Conservation (phyloP, 2,113 vertebrate species). For the Tyrannus savana region DNA sequence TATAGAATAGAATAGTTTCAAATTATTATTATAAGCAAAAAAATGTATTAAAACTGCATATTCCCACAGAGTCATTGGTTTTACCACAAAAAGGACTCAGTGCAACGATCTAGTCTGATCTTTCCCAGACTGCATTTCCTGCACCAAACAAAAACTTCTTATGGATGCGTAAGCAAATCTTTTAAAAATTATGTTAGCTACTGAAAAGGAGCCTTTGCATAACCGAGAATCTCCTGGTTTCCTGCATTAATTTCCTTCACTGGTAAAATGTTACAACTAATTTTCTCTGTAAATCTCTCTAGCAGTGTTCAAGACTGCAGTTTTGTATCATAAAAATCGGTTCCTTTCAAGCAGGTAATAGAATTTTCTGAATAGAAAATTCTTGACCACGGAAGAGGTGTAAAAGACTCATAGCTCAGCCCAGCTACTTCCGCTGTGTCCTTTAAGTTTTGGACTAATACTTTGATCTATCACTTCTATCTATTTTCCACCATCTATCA, state of each 20-base stretch:
- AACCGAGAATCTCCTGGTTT: not conserved
- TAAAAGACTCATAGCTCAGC: not conserved
- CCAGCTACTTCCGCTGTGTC: not conserved
- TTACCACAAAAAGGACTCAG: not conserved
- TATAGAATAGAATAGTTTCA: not conserved
- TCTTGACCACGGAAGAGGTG: not conserved
- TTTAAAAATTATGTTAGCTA: not conserved
- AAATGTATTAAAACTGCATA: not conserved
- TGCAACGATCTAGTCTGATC: not conserved
- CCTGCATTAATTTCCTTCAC: not conserved
- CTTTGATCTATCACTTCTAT: not conserved
- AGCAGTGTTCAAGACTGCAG: not conserved
- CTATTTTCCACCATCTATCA: not conserved
- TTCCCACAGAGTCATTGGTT: not conserved
- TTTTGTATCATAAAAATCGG: not conserved
- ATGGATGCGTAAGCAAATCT: not conserved
- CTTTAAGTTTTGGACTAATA: not conserved
- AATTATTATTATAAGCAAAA: not conserved
- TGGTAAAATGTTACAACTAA: not conserved
- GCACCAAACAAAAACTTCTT: not conserved
- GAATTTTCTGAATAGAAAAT: not conserved
- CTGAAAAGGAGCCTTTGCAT: not conserved
- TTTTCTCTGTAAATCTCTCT: not conserved
- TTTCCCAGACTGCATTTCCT: not conserved
- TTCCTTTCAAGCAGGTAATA: not conserved